These are phyloP conservation scores for Anoplophora glabripennis DNA, from an alignment of 1,140 invertebrate species.

Conservation along the genomic window DNA sequence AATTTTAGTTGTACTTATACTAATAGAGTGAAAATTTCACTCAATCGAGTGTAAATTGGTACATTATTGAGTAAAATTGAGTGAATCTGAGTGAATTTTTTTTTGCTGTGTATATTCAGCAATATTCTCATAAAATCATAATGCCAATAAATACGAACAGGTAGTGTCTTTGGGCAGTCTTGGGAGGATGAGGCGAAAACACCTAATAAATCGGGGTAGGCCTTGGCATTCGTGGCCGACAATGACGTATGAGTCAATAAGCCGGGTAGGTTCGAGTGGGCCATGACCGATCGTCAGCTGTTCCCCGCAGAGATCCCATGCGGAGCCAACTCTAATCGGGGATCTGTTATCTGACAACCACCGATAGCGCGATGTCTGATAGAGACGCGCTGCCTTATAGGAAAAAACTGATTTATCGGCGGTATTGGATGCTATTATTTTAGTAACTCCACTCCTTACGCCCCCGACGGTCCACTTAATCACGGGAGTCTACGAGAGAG, in stretches of 20 bases:
- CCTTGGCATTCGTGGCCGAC: constrained; percentile 20
- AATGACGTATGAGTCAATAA: constrained; percentile 44
- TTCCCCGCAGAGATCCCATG: constrained; percentile 39
- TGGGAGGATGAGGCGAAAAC: constrained; percentile 19
- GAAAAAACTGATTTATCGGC: constrained; percentile 27
- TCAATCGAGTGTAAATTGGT: too few species aligned
- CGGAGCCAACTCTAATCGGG: constrained; percentile 42
- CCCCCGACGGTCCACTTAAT: constrained; percentile 2
- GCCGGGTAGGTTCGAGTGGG: constrained; percentile 42
- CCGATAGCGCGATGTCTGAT: constrained; percentile 32
- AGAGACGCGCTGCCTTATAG: constrained; percentile 31
- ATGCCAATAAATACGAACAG: too few species aligned
- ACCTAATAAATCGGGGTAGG: constrained; percentile 32
- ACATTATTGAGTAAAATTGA: too few species aligned
- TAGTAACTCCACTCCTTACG: constrained; percentile 4
- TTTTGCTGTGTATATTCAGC: too few species aligned
- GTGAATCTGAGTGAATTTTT: too few species aligned
- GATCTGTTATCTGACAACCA: constrained; percentile 42
- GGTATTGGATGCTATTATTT: constrained; percentile 3
- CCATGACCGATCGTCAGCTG: constrained; percentile 45
- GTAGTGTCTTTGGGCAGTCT: not conserved
- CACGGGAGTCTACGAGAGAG: too few species aligned
- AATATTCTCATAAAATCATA: too few species aligned
- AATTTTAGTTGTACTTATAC: too few species aligned
- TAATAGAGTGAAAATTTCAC: too few species aligned